Conservation (phyloP, 2,797 vertebrate species). For the Gallinago solitaria region DNA sequence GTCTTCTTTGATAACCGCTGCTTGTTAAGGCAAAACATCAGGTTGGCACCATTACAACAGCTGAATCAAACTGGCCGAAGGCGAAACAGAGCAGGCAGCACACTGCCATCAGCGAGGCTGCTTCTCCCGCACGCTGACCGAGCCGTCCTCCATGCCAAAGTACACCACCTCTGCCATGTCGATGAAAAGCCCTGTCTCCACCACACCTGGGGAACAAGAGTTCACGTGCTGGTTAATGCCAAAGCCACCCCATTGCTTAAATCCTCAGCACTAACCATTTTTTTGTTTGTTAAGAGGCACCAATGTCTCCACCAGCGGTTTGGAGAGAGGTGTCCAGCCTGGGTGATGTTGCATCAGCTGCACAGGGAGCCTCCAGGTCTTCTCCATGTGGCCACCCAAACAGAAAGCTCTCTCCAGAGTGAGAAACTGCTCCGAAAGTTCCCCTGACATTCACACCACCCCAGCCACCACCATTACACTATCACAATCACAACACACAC, state of each 20-base stretch:
- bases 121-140: slow-evolving; percentile 83
- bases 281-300: accelerated
- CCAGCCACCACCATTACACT: background rate
- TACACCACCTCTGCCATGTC: slow-evolving; percentile 93
- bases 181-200: slow-evolving; percentile 96
- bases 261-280: background rate
- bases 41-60: slow-evolving; percentile 41
- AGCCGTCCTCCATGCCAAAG: slow-evolving; percentile 96
- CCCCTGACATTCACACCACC: accelerated
- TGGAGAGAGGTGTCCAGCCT: background rate
- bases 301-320: background rate
- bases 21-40: slow-evolving; percentile 76
- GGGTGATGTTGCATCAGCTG: background rate
- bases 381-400: background rate
- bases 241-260: accelerated
- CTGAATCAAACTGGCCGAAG: background rate
- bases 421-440: background rate
- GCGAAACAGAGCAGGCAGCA: background rate
- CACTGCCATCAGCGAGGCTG: slow-evolving; percentile 70
- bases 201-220: slow-evolving; percentile 83
- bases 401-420: background rate
- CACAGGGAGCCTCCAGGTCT: background rate
- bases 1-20: background rate
- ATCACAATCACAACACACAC: background rate
- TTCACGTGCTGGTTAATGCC: background rate